Percentiles rank a stretch among this genome's conserved stretches.
phyloP scores from a whole-genome alignment of 1,140 invertebrate species.

The Psilanteris sp. region DNA sequence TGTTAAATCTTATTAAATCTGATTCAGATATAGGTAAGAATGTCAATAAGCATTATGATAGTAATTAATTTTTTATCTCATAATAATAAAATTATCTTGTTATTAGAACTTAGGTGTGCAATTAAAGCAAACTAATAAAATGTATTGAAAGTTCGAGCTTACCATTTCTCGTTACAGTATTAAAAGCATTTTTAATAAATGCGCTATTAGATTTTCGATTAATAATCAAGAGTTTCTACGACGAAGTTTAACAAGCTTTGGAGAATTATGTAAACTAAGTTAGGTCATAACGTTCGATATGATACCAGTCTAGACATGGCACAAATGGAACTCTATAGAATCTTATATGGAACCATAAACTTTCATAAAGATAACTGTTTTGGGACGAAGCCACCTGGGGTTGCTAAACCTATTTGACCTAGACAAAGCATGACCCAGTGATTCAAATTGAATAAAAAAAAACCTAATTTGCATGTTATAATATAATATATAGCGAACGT shows the following conservation, averaged over 20 bases:
- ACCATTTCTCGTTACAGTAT: too few relatives aligned
- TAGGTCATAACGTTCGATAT: conserved; percentile 43
- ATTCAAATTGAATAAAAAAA: conserved; percentile 40
- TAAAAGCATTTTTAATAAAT: too few relatives aligned
- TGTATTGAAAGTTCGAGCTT: too few relatives aligned
- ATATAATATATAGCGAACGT: conserved; percentile 30
- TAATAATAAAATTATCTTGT: too few relatives aligned
- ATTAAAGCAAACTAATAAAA: too few relatives aligned
- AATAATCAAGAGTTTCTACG: conserved; percentile 1
- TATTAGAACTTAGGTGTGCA: too few relatives aligned
- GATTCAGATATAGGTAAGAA: too few relatives aligned
- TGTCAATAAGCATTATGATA: too few relatives aligned
- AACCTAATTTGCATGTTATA: conserved; percentile 35
- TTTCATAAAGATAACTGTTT: conserved; percentile 51
- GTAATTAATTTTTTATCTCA: too few relatives aligned
- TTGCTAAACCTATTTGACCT: conserved; percentile 36
- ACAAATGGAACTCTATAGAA: conserved; percentile 31
- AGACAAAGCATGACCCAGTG: conserved; percentile 37
- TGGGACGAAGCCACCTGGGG: conserved; percentile 28
- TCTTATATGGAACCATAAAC: conserved; percentile 48
- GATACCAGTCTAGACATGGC: conserved; percentile 35
- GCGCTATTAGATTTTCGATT: too few relatives aligned
- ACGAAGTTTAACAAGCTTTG: conserved; percentile 30
- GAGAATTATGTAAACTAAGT: conserved; percentile 46
- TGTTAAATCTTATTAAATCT: too few relatives aligned